Conservation (phyloP, 2,888 invertebrate genomes). For the Dasysyrphus tricinctus region DNA sequence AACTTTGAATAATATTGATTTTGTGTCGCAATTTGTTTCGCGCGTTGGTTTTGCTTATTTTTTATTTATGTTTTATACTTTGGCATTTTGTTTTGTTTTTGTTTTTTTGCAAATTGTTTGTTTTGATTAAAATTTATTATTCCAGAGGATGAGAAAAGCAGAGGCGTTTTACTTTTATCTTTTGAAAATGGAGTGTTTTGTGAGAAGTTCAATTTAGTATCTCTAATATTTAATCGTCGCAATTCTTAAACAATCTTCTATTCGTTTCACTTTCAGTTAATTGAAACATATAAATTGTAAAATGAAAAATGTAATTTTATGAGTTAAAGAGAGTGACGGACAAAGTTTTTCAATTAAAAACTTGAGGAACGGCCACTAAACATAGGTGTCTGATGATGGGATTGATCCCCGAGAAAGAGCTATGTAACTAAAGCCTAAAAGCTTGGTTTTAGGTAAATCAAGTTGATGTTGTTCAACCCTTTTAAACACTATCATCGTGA, state of each 20-base stretch:
- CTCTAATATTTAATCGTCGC: background rate
- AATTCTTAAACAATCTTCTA: background rate
- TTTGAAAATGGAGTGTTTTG: background rate
- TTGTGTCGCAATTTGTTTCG: conserved; percentile 29
- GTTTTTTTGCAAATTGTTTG: conserved; percentile 31
- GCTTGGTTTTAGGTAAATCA: too few relatives aligned
- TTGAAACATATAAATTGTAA: background rate
- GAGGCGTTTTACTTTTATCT: background rate
- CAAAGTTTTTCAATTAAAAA: too few relatives aligned
- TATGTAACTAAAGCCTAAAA: too few relatives aligned
- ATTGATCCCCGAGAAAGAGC: too few relatives aligned
- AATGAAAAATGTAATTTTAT: background rate
- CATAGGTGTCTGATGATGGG: too few relatives aligned
- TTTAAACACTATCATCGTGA: too few relatives aligned
- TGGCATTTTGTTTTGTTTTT: background rate
- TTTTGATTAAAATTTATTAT: conserved; percentile 33
- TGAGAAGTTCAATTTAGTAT: background rate
- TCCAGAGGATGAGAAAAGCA: background rate
- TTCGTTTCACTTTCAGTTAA: background rate
- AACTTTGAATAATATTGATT: conserved; percentile 35
- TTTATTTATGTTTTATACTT: conserved; percentile 8
- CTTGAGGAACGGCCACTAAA: too few relatives aligned
- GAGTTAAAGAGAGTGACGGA: too few relatives aligned
- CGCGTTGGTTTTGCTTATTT: conserved; percentile 6
- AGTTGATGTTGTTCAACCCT: too few relatives aligned